Conservation (phyloP, 1,140 invertebrate genomes). For the Temnothorax nylanderi region DNA sequence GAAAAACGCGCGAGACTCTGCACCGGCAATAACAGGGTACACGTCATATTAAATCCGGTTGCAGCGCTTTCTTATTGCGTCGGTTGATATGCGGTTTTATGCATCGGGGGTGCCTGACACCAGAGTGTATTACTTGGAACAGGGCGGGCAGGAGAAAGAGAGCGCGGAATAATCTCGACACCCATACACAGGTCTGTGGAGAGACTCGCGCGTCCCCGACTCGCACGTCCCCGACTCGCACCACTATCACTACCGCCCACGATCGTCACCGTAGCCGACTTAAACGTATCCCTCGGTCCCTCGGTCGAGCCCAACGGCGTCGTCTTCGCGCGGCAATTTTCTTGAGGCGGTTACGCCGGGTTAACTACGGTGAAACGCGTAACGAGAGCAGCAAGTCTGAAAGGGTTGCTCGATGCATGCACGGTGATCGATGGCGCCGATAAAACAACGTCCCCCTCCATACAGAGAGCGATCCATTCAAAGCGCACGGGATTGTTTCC, state of each 20-base stretch:
- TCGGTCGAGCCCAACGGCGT: neutral
- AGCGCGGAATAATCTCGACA: conserved; percentile 62
- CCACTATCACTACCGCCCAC: neutral
- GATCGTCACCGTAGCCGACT: conserved; percentile 8
- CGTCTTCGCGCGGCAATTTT: conserved; percentile 32
- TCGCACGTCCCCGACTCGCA: neutral
- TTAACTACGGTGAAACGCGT: conserved; percentile 14
- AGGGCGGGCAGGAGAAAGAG: conserved; percentile 10
- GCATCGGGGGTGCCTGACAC: conserved; percentile 46
- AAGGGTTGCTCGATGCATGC: conserved; percentile 47
- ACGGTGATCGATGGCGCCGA: conserved; percentile 46
- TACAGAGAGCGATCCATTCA: conserved; percentile 16
- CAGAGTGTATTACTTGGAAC: conserved; percentile 66
- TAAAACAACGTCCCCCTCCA: conserved; percentile 52
- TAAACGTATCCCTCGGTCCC: neutral
- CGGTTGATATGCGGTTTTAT: conserved; percentile 71
- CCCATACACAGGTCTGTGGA: neutral
- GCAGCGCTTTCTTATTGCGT: conserved; percentile 73
- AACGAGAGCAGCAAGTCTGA: conserved; percentile 43
- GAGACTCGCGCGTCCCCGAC: neutral
- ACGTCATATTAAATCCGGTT: conserved; percentile 77
- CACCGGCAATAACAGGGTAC: conserved; percentile 73
- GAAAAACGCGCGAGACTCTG: conserved; percentile 61
- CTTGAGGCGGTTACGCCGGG: conserved; percentile 9
- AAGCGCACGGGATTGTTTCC: conserved; percentile 13